Base-by-base conservation (phyloP, 2,797 vertebrate species). In the Semotilus atromaculatus region DNA sequence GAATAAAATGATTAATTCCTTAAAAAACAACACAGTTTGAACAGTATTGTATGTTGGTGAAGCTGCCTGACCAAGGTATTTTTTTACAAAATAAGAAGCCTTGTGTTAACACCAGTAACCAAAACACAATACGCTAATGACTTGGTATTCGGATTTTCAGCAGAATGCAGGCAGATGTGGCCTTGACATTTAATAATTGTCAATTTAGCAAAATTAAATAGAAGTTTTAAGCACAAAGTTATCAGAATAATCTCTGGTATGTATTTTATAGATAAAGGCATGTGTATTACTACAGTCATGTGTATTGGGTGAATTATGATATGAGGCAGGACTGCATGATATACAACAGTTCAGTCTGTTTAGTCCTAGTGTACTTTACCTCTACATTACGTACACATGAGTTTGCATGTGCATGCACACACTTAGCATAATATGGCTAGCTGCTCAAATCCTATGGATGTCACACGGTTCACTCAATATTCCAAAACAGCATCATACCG, bases 361-460 rank as follows among this genome's bases (percentile, higher is more conserved):
- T 40, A 19, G 21, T 55, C n/a, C 11, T 21, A 14, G 60, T 3
- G 38, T 23, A 16, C 29, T 45, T 18, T 53, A 31, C 55, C 18
- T 58, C 53, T 77, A 66, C n/a, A 60, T 53, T 82, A 29, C 1
- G 48, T 21, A 36, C 23, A 38, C n/a, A 79, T 85, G 4, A 18
- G 23, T 71, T 26, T 53, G 34, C 16, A 21, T 43, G 40, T 70
- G 73, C 19, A 53, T 40, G 55, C 53, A 67, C 29, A 38, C 38
- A 21, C 53, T 16, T 70, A 23, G 14, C 5, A 26, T 16, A 38
- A 26, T 16, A 38, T 76, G 34, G 21, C 29, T 23, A 26, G 13
- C 66, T 70, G 34, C 26, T 58, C 48, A 64, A 83, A 70, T 72
- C 26, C n/a, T 67, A 81, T n/a, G 26, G 31, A 72, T 62, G 36